phyloP scores from a whole-genome alignment of 1,140 invertebrate species.

The silkworm (Bombyx mori) region ASM3026992v2 NC_085118.1:8404001-8404500 shows the following conservation, averaged over 20 bases:
- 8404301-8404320: conserved; percentile 80
- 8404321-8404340: conserved; percentile 81
- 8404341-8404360: conserved; percentile 75
- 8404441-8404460: conserved; percentile 72
- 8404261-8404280: conserved; percentile 70
- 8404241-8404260: conserved; percentile 76
- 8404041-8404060: conserved; percentile 76
- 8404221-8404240: conserved; percentile 79
- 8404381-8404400: conserved; percentile 55
- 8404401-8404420: conserved; percentile 56
- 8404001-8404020: conserved; percentile 65
- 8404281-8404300: conserved; percentile 72
- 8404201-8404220: conserved; percentile 78
- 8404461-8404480: conserved; percentile 49
- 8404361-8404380: conserved; percentile 74
- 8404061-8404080: conserved; percentile 74
- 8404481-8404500: conserved; percentile 4
- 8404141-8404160: conserved; percentile 73
- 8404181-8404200: conserved; percentile 77
- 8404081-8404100: conserved; percentile 76
- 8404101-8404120: conserved; percentile 67
- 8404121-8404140: conserved; percentile 72
- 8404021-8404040: conserved; percentile 66
- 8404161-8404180: conserved; percentile 79
- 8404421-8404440: conserved; percentile 65